Conservation (phyloP, 1,140 invertebrate species). For the Drosophila biarmipes region DNA sequence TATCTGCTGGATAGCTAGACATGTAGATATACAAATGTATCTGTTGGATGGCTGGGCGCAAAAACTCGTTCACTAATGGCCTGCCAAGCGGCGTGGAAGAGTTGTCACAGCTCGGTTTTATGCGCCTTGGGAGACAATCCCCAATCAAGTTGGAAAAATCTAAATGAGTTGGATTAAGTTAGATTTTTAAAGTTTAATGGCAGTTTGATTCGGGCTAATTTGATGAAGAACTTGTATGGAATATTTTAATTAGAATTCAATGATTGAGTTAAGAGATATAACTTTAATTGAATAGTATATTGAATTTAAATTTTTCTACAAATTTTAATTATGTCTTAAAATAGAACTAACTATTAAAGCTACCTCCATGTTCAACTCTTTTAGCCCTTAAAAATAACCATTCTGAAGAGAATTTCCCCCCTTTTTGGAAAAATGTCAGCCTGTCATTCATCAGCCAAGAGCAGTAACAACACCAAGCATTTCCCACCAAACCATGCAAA, state of each 20-base stretch:
- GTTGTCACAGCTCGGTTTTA: conserved; percentile 17
- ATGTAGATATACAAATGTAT: conserved; percentile 14
- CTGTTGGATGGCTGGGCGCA: conserved; percentile 1
- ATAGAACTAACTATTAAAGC: background rate
- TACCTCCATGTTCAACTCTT: background rate
- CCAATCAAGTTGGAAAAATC: conserved; percentile 6
- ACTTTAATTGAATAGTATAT: no score
- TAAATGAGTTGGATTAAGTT: conserved; percentile 33
- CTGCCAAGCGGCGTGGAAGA: conserved; percentile 38
- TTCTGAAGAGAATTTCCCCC: background rate
- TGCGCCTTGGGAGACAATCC: conserved; percentile 18
- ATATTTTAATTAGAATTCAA: background rate
- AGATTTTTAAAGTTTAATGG: background rate
- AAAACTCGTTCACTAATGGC: conserved; percentile 64
- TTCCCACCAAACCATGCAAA: conserved; percentile 33
- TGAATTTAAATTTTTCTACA: no score
- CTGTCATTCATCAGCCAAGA: conserved; percentile 28
- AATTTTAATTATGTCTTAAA: background rate
- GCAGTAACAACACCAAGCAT: conserved; percentile 26
- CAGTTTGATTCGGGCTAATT: background rate
- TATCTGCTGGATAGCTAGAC: conserved; percentile 24
- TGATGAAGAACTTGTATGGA: background rate
- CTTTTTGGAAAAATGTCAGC: conserved; percentile 34
- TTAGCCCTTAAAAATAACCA: conserved; percentile 13
- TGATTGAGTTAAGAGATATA: no score